Percentiles rank a stretch among this genome's conserved stretches.
Conservation (phyloP, 2,113 vertebrate genomes). For the Furnarius figulus region DNA sequence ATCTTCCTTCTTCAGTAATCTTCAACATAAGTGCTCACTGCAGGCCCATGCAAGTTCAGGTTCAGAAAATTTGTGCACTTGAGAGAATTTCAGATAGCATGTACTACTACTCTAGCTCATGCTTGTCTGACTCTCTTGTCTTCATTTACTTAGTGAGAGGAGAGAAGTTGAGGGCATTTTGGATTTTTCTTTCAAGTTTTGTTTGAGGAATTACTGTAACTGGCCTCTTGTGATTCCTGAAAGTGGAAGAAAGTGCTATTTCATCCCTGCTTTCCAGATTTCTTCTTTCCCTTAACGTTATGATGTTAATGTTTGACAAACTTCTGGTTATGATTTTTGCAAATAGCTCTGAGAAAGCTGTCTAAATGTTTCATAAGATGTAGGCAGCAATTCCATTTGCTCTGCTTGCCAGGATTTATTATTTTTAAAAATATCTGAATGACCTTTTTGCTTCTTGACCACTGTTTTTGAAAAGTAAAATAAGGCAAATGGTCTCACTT, state of each 20-base stretch:
- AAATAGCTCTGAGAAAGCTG: not conserved
- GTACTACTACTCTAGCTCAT: not conserved
- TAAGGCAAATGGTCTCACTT: not conserved
- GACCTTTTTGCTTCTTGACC: not conserved
- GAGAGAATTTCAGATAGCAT: not conserved
- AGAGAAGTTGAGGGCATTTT: not conserved
- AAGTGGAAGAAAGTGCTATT: not conserved
- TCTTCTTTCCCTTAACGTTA: not conserved
- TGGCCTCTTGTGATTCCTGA: not conserved
- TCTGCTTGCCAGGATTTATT: not conserved
- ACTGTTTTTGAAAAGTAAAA: not conserved
- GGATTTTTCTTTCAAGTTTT: not conserved
- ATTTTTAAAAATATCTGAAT: not conserved
- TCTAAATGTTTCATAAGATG: not conserved
- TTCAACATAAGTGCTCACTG: not conserved
- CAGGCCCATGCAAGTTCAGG: constrained; percentile 21
- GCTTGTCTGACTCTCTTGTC: not conserved
- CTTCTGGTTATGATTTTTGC: not conserved
- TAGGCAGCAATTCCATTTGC: not conserved
- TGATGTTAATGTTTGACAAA: not conserved
- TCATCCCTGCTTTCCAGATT: not conserved
- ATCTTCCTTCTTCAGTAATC: not conserved
- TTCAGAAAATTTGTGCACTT: not conserved
- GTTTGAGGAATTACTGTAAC: not conserved
- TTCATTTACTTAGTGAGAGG: not conserved